These are phyloP conservation scores for Lepidocyrtinus sp. DNA, from an alignment of 2,888 invertebrate species.

Conservation along the genomic window DNA sequence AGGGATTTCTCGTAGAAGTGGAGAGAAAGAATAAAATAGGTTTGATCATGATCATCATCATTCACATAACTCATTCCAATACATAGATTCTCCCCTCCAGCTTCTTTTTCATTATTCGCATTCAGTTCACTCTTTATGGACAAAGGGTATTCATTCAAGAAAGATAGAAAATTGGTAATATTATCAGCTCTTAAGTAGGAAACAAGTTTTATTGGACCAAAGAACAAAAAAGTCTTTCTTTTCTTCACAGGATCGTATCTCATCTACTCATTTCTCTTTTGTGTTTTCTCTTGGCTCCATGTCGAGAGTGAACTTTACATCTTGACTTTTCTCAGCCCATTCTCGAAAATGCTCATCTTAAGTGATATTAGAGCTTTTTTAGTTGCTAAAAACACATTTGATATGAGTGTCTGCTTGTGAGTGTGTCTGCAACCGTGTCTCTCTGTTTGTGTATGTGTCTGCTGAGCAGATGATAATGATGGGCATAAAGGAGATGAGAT, in stretches of 20 bases:
- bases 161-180: slow-evolving; percentile 14
- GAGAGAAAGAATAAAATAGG: not conserved
- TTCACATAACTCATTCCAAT: slow-evolving; percentile 21
- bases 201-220: slow-evolving; percentile 18
- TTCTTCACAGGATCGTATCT: slow-evolving; percentile 1
- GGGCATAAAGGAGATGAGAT: slow-evolving; percentile 1
- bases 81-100: slow-evolving; percentile 4
- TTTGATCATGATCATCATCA: slow-evolving; percentile 14
- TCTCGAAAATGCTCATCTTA: slow-evolving; percentile 12
- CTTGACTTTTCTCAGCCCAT: slow-evolving; percentile 16
- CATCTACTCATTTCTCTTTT: slow-evolving; percentile 17
- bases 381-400: slow-evolving; percentile 6
- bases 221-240: not conserved
- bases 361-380: slow-evolving; percentile 16
- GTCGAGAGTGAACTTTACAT: not conserved
- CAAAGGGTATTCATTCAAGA: not conserved
- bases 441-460: slow-evolving; percentile 1
- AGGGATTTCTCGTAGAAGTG: slow-evolving; percentile 7
- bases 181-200: slow-evolving; percentile 21
- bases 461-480: slow-evolving; percentile 14
- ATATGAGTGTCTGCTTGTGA: slow-evolving; percentile 1
- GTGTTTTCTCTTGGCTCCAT: not conserved
- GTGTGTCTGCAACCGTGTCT: not conserved
- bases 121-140: slow-evolving; percentile 7
- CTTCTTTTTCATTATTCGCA: slow-evolving; percentile 17